phyloP scores from a whole-genome alignment of 92 coral and sea anemone genomes.

The Epizoanthus fatuus region DNA sequence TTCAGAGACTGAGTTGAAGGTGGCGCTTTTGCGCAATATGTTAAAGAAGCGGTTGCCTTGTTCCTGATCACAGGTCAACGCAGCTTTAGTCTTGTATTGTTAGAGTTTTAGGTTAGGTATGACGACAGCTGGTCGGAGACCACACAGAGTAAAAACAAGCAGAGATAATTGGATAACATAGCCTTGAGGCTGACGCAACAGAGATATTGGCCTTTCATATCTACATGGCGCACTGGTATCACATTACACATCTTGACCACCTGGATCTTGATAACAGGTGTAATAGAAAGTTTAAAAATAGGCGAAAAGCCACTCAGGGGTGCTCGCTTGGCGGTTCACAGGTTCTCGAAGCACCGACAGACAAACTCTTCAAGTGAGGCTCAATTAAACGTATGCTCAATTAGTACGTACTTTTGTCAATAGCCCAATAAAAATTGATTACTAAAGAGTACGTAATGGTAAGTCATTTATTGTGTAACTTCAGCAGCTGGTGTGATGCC shows the following conservation, averaged over 20 bases:
- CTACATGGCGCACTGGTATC: constrained; percentile 7
- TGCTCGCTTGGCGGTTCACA: not conserved
- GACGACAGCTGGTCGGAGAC: not conserved
- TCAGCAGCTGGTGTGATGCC: constrained; percentile 13
- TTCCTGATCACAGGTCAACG: no score
- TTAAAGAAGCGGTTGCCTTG: no score
- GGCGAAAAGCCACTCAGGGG: not conserved
- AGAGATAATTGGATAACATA: constrained; percentile 9
- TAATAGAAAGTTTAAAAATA: not conserved
- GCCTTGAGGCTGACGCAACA: constrained; percentile 4
- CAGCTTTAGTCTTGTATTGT: no score
- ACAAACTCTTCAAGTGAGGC: not conserved
- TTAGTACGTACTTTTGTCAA: not conserved
- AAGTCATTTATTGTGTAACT: not conserved
- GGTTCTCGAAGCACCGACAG: not conserved
- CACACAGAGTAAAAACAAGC: not conserved
- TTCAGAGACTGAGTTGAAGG: no score
- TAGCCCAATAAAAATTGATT: constrained; percentile 9
- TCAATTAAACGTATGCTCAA: not conserved
- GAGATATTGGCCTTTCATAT: not conserved
- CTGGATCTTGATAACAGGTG: not conserved
- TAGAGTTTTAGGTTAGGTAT: no score
- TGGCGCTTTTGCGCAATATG: no score
- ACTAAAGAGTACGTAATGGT: not conserved
- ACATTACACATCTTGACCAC: not conserved